phyloP scores from a whole-genome alignment of 2,113 vertebrate genomes.

The Anthoscopus minutus region DNA sequence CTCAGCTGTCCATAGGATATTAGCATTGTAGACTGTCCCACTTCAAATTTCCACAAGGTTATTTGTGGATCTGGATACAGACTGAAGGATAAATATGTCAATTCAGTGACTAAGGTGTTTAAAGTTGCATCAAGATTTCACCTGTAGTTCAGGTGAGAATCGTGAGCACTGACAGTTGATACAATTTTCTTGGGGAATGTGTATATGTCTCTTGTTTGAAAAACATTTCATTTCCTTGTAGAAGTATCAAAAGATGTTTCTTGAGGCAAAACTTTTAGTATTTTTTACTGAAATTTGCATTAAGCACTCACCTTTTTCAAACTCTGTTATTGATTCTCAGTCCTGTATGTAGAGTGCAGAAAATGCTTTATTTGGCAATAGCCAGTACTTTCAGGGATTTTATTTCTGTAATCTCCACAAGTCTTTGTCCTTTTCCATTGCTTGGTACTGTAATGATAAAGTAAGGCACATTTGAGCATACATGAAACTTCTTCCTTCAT shows the following conservation, averaged over 20 bases:
- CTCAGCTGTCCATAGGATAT: background rate
- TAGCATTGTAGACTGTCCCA: background rate
- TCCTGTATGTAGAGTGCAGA: background rate
- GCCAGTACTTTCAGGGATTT: background rate
- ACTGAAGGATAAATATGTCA: background rate
- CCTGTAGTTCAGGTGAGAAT: background rate
- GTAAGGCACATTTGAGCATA: background rate
- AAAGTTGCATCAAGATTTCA: background rate
- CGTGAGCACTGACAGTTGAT: background rate
- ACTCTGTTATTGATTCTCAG: background rate
- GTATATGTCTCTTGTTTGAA: background rate
- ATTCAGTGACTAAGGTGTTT: background rate
- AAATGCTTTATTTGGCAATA: background rate
- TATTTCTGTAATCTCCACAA: background rate
- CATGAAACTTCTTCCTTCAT: background rate
- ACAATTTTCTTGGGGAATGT: rapidly evolving
- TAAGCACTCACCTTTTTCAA: background rate
- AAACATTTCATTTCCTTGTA: background rate
- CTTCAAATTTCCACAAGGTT: background rate
- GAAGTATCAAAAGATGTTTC: background rate
- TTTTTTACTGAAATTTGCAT: background rate
- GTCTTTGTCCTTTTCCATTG: background rate
- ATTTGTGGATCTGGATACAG: background rate
- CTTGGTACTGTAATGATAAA: background rate
- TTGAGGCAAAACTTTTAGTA: background rate